phyloP scores from a whole-genome alignment of 2,888 invertebrate genomes.

The Dyspetes luteomarginatus region DNA sequence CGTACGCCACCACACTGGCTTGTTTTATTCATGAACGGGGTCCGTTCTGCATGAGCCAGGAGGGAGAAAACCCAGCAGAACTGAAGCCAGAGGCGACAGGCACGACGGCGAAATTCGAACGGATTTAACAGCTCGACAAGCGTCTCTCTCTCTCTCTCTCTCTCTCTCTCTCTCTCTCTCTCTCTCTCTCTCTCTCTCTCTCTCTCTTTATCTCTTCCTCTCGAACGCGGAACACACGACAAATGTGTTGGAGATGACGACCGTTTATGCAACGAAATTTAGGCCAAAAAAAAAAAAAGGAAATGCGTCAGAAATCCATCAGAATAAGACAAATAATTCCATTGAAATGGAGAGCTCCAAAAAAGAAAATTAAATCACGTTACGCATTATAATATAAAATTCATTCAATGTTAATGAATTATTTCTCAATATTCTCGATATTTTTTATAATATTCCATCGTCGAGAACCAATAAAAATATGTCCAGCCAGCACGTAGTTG shows the following conservation, averaged over 20 bases:
- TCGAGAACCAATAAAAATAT: constrained; percentile 10
- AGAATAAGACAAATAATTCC: neutral
- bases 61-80: constrained; percentile 59
- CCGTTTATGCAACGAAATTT: constrained; percentile 46
- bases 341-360: too few relatives aligned
- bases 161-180: constrained; percentile 9
- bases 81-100: constrained; percentile 58
- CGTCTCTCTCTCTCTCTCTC: constrained; percentile 32
- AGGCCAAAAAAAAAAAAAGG: constrained; percentile 14
- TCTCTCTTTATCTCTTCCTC: constrained; percentile 15
- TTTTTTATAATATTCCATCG: neutral
- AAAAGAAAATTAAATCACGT: too few relatives aligned
- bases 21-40: constrained; percentile 72
- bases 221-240: constrained; percentile 45
- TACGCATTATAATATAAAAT: too few relatives aligned
- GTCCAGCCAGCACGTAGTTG: constrained; percentile 45
- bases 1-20: constrained; percentile 66
- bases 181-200: constrained; percentile 1
- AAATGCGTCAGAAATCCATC: neutral
- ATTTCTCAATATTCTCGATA: neutral
- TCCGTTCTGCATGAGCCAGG: constrained; percentile 60
- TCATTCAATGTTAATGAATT: neutral
- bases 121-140: constrained; percentile 68
- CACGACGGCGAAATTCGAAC: constrained; percentile 65
- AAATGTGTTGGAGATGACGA: constrained; percentile 5